Conservation (phyloP, 2,797 vertebrate species). For the Argya squamiceps region DNA sequence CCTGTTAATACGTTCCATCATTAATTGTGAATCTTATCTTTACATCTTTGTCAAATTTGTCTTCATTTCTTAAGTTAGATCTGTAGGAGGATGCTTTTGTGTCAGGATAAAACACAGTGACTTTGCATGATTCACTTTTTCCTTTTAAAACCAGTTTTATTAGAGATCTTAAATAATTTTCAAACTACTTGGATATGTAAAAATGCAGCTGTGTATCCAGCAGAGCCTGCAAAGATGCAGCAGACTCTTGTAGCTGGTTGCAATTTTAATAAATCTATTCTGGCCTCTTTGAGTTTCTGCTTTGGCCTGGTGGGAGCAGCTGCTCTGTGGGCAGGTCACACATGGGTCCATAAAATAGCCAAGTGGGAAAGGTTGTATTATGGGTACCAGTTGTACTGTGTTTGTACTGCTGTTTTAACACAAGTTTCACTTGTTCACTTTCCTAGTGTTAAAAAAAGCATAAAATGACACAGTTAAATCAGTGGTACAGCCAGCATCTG, state of each 20-base stretch:
- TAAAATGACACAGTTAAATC: neutral
- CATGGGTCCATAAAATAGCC: neutral
- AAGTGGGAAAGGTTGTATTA: neutral
- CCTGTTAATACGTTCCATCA: neutral
- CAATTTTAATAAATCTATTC: neutral
- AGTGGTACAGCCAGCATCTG: neutral
- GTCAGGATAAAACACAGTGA: constrained; percentile 34
- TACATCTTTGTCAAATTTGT: constrained; percentile 26
- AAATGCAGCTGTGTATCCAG: neutral
- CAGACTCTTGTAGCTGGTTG: neutral
- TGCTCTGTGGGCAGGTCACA: neutral
- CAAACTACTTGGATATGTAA: neutral
- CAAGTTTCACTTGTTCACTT: neutral
- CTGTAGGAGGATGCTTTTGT: constrained; percentile 36
- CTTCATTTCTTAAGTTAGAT: constrained; percentile 21
- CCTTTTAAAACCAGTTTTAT: constrained; percentile 8
- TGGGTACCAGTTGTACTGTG: neutral
- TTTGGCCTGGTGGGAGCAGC: neutral
- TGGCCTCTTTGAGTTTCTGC: neutral
- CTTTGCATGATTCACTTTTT: constrained; percentile 32
- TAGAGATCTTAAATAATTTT: neutral
- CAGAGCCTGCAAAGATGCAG: neutral
- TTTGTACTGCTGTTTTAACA: neutral
- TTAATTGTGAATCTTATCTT: constrained; percentile 22
- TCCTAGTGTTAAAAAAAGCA: neutral